Conservation (phyloP, 2,888 invertebrate genomes). For the Morpho deidamia region DNA sequence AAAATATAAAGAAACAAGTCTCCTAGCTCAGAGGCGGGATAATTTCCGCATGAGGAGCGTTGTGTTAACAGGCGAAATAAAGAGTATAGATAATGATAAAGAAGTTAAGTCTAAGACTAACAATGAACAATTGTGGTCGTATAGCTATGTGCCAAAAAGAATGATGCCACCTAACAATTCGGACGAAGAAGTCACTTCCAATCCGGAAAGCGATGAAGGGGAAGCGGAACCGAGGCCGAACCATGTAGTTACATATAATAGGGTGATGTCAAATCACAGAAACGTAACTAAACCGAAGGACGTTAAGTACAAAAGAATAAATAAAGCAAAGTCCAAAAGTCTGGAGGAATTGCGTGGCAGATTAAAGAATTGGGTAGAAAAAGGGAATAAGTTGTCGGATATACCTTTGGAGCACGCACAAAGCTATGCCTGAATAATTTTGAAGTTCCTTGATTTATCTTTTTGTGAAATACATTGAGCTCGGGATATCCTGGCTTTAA, state of each 20-base stretch:
- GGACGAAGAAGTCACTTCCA: constrained; percentile 64
- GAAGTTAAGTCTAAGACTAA: constrained; percentile 48
- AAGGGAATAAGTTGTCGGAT: constrained; percentile 83
- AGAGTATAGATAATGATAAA: constrained; percentile 64
- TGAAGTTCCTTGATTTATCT: constrained; percentile 31
- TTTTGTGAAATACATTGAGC: constrained; percentile 14
- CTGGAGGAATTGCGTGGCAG: constrained; percentile 90
- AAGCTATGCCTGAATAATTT: constrained; percentile 76
- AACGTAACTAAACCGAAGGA: constrained; percentile 95
- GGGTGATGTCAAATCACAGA: constrained; percentile 94
- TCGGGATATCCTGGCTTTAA: not conserved
- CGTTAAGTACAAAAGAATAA: constrained; percentile 93
- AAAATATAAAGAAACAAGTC: constrained; percentile 76
- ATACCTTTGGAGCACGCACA: constrained; percentile 83
- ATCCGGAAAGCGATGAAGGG: constrained; percentile 61
- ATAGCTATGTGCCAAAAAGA: constrained; percentile 72
- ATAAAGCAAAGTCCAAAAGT: constrained; percentile 93
- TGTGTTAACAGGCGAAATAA: constrained; percentile 64
- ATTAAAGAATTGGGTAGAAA: constrained; percentile 91
- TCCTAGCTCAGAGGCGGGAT: constrained; percentile 67
- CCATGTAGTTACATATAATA: constrained; percentile 87
- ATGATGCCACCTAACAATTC: constrained; percentile 65
- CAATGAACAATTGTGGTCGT: constrained; percentile 60
- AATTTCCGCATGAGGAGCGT: constrained; percentile 70
- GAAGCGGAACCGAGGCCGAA: constrained; percentile 59